Evolutionary conservation across 2,797 vertebrate genomes (phyloP).

Genomic region (Pseudopleuronectes americanus): DNA sequence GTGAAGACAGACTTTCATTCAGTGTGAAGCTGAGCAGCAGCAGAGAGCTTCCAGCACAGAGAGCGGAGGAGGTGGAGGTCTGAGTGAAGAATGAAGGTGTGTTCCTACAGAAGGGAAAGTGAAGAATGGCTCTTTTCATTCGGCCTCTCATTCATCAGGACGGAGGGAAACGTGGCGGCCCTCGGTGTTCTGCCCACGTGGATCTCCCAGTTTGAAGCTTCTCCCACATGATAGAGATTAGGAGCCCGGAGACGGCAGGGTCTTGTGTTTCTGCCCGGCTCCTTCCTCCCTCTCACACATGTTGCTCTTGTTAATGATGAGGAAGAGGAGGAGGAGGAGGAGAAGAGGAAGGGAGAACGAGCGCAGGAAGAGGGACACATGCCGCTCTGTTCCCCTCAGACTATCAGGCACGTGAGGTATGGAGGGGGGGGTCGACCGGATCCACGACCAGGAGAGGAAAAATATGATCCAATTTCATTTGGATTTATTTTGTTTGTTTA

Average conservation of each 20-base stretch:
- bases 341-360: slow-evolving; percentile 36
- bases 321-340: slow-evolving; percentile 58
- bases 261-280: slow-evolving; percentile 48
- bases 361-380: slow-evolving; percentile 47
- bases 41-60: not conserved
- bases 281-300: slow-evolving; percentile 62
- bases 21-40: not conserved
- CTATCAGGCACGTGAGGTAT: slow-evolving; percentile 40
- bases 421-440: not conserved
- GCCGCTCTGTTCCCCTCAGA: slow-evolving; percentile 45
- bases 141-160: slow-evolving; percentile 38
- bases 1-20: slow-evolving; percentile 5
- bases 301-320: slow-evolving; percentile 72
- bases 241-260: slow-evolving; percentile 38
- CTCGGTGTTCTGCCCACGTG: slow-evolving; percentile 45
- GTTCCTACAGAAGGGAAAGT: slow-evolving; percentile 35
- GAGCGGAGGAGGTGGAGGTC: slow-evolving; percentile 9
- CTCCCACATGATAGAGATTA: slow-evolving; percentile 76
- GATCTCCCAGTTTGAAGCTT: slow-evolving; percentile 66
- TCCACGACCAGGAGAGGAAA: too few species aligned
- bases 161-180: slow-evolving; percentile 33
- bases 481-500: too few species aligned
- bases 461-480: too few species aligned
- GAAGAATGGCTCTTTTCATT: slow-evolving; percentile 69
- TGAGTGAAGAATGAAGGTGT: slow-evolving; percentile 52